Evolutionary conservation across 2,113 vertebrate species (phyloP).

Genomic region (Notechis scutatus): DNA sequence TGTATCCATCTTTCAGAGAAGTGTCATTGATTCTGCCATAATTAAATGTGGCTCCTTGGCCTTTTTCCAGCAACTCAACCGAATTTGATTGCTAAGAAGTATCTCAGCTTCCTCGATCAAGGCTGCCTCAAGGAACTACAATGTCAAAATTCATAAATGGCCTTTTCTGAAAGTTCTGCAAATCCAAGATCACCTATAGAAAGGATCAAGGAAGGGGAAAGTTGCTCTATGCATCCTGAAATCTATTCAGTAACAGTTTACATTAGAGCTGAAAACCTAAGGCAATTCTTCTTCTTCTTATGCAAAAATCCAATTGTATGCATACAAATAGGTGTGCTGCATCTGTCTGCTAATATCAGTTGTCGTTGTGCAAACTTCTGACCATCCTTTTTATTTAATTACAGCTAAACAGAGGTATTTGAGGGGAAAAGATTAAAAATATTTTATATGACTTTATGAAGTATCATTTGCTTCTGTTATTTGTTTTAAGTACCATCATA

Average conservation of each 20-base stretch:
- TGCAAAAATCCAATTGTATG: slow-evolving; percentile 30
- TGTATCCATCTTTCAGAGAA: neutral
- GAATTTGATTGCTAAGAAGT: neutral
- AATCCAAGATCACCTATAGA: neutral
- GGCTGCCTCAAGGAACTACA: neutral
- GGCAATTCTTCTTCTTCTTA: slow-evolving; percentile 26
- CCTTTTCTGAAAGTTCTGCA: neutral
- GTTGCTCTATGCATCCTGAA: neutral
- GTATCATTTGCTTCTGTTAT: neutral
- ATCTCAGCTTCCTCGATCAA: neutral
- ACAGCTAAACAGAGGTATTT: slow-evolving; percentile 56
- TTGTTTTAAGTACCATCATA: neutral
- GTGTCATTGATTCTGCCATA: neutral
- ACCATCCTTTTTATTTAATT: slow-evolving; percentile 66
- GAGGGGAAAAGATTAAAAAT: slow-evolving; percentile 48
- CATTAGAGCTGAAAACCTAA: slow-evolving; percentile 14
- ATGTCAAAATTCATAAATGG: neutral
- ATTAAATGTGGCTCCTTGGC: neutral
- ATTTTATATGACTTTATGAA: slow-evolving; percentile 42
- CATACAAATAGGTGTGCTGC: slow-evolving; percentile 41
- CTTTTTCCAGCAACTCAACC: neutral
- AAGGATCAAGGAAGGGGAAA: neutral
- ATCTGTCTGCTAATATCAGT: slow-evolving; percentile 65
- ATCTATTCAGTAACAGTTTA: neutral
- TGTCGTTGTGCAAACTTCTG: slow-evolving; percentile 69